Base-by-base conservation (phyloP, 2,888 invertebrate species). In the Tipula confusa region DNA sequence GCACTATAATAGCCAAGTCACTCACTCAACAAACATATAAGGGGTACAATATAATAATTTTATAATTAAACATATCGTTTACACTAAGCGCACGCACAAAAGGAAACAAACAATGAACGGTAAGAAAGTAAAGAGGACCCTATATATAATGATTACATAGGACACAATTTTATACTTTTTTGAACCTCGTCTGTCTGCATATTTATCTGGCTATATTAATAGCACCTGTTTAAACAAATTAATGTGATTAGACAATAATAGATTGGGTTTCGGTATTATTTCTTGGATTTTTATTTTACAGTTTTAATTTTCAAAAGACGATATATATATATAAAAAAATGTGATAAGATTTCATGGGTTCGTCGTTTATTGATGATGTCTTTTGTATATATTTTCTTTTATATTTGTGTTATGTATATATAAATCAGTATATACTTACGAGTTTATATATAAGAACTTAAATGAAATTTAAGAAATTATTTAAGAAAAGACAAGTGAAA, bases 171-270 rank as follows among this genome's bases (percentile, higher is more conserved):
- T 24, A 43, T 1, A 64, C 64, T 18, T 5, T 9, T 33, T 24
- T 1, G 24, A 64, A 64, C 64, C 64, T 1, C 11, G 4, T 6
- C 11, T 33, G 33, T 33, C 11, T 33, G 33, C 1, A 6, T 33
- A 24, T 64, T 43, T 18, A 3, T n/a, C n/a, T 24, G 38, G 9
- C 3, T 38, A 24, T 64, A 64, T 64, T 24, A 64, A 64, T 64
- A 64, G 64, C 64, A 64, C 64, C 64, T 64, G 64, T 64, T 64
- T 64, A 64, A 64, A 64, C 64, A 64, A 64, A 64, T 64, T 64
- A 64, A 64, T 64, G 64, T 64, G 64, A 64, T 64, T 64, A 64
- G 24, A 64, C 9, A 7, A 64, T 64, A 24, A 64, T 64, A 64
- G 64, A 64, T 64, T 64, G 64, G 64, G 64, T 64, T 64, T 64